A percentile compares a stretch with the other conserved stretches of the same genome.
phyloP scores from a whole-genome alignment of 2,113 vertebrate species.

The Coryphaenoides rupestris region DNA sequence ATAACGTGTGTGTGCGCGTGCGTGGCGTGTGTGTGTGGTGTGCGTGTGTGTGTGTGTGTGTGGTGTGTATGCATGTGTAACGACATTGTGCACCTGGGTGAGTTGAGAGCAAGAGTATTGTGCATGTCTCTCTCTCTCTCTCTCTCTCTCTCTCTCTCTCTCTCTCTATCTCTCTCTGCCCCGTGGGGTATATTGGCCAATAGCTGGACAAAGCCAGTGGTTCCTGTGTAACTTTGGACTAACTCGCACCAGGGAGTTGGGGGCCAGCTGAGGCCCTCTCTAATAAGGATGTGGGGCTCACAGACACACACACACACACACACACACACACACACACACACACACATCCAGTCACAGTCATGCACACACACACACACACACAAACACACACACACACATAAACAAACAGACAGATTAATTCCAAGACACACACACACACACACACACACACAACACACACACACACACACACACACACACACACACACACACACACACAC shows the following conservation, averaged over 20 bases:
- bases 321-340: slow-evolving; percentile 10
- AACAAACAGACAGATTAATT: too few species aligned
- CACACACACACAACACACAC: slow-evolving; percentile 27
- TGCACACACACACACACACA: not conserved
- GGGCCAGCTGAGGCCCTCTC: slow-evolving; percentile 60
- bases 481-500: slow-evolving; percentile 10
- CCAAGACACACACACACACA: slow-evolving; percentile 6
- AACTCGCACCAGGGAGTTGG: slow-evolving; percentile 51
- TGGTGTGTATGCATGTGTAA: not conserved
- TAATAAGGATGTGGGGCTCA: slow-evolving; percentile 65
- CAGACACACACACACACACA: slow-evolving; percentile 21
- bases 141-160: too few species aligned
- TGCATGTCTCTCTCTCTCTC: slow-evolving; percentile 14
- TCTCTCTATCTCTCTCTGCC: slow-evolving; percentile 26
- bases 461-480: slow-evolving; percentile 20
- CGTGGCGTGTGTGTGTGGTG: slow-evolving; percentile 7
- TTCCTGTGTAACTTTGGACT: slow-evolving; percentile 55
- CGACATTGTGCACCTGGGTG: slow-evolving; percentile 22
- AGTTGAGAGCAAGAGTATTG: slow-evolving; percentile 17
- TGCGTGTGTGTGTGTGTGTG: slow-evolving; percentile 17
- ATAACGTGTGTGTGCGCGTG: slow-evolving; percentile 23
- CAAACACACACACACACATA: too few species aligned
- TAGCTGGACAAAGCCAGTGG: slow-evolving; percentile 54
- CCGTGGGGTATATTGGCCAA: slow-evolving; percentile 57
- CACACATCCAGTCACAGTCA: slow-evolving; percentile 13